Percentiles rank a stretch among this genome's conserved stretches.
Conservation (phyloP, 2,888 invertebrate species). For the Lasioglossum calceatum region DNA sequence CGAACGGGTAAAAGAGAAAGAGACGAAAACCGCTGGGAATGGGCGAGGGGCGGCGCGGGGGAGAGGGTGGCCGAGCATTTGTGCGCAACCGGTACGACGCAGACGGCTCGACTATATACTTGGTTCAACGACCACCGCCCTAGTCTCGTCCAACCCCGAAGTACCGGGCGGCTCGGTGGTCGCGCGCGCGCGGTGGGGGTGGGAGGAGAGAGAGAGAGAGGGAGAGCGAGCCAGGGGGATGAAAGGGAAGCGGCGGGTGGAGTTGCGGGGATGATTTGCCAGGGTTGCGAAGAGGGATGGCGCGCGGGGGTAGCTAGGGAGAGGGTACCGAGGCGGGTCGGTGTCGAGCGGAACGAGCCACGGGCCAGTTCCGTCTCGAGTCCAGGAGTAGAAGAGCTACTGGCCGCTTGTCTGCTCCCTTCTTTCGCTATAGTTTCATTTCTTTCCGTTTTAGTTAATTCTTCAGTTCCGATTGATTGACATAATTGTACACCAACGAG, state of each 20-base stretch:
- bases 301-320: slow-evolving; percentile 74
- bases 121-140: slow-evolving; percentile 84
- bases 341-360: slow-evolving; percentile 74
- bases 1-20: slow-evolving; percentile 3
- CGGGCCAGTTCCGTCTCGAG: slow-evolving; percentile 85
- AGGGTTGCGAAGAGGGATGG: slow-evolving; percentile 26
- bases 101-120: slow-evolving; percentile 79
- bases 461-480: slow-evolving; percentile 82
- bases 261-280: slow-evolving; percentile 25
- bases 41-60: not conserved
- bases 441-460: slow-evolving; percentile 82
- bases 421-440: slow-evolving; percentile 84
- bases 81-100: slow-evolving; percentile 78
- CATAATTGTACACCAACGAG: slow-evolving; percentile 65
- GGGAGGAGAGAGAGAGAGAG: slow-evolving; percentile 65
- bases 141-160: slow-evolving; percentile 81
- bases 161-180: slow-evolving; percentile 66
- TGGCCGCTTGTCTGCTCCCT: slow-evolving; percentile 86
- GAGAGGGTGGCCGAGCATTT: slow-evolving; percentile 17
- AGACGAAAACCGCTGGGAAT: not conserved
- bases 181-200: slow-evolving; percentile 52
- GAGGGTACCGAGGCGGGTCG: slow-evolving; percentile 74
- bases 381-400: slow-evolving; percentile 86
- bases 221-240: slow-evolving; percentile 65
- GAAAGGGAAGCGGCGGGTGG: slow-evolving; percentile 23